Base-by-base conservation (phyloP, 1,140 invertebrate genomes). In the Oppia nitens region DNA sequence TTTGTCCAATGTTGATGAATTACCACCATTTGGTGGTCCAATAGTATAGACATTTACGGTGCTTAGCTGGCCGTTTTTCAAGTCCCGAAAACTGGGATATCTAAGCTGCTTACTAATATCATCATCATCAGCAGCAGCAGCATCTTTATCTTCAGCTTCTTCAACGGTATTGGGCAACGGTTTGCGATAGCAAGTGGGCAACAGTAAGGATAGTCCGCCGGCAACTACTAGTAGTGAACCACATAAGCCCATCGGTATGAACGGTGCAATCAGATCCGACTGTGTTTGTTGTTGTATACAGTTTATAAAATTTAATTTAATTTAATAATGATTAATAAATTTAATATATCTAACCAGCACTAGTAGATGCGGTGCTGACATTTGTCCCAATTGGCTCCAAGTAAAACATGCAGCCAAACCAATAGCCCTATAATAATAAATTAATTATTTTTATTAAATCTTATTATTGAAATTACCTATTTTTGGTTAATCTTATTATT, bases 201-300 rank as follows among this genome's bases (percentile, higher is more conserved):
- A 55, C 6, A 65, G 59, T 25, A 60, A 53, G 6, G 64, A 57
- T 25, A 65, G 51, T 2, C 32, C 45, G 17, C 62, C 62, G 3
- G 52, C 63, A 17, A 63, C 52, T n/a, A 65, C 12, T 0, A 60
- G 26, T n/a, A 65, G 47, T n/a, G 55, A 52, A n/a, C 64, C 64
- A 49, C 56, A 61, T 12, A 61, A 14, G 9, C 59, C 61, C 3
- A 62, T 32, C 1, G 61, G 59, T 24, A 64, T 53, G 28, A 60
- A 55, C 12, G 54, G 45, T 23, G 47, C 40, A 3, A 28, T 57
- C n/a, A 62, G 55, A 1, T 48, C 23, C 51, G 57, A 60, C 62
- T 63, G 25, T 6, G 12, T n/a, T 14, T 3, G 21, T 24, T n/a
- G n/a, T n/a, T n/a, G n/a, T n/a, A n/a, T n/a, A n/a, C n/a, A n/a